Conservation (phyloP, 2,888 invertebrate genomes). For the Ypsolopha sequella region DNA sequence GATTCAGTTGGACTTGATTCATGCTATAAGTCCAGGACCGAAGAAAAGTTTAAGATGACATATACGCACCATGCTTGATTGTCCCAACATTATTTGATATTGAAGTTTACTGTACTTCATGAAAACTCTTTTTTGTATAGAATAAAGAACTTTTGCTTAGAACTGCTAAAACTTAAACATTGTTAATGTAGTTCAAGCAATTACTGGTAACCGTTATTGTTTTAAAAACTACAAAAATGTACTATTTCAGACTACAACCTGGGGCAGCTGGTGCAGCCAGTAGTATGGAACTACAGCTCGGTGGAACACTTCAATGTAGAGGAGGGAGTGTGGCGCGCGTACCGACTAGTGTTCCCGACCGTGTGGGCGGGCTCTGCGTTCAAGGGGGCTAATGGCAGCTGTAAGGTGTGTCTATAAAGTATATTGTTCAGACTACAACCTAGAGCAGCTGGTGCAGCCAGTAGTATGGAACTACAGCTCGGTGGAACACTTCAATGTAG, state of each 20-base stretch:
- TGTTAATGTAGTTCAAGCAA: too few species aligned
- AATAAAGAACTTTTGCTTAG: too few species aligned
- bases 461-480: conserved; percentile 46
- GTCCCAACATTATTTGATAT: too few species aligned
- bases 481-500: background rate
- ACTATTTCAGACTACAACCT: conserved; percentile 67
- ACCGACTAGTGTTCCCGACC: conserved; percentile 74
- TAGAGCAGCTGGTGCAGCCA: background rate
- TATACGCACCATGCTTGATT: too few species aligned
- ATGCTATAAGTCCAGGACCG: too few species aligned
- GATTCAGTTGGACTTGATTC: too few species aligned
- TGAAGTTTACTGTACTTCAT: too few species aligned
- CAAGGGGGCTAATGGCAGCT: conserved; percentile 87
- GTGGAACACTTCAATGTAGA: conserved; percentile 64
- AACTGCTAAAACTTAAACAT: too few species aligned
- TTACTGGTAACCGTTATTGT: too few species aligned
- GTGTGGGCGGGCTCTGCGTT: conserved; percentile 87
- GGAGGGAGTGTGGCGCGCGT: conserved; percentile 73
- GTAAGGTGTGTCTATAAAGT: conserved; percentile 42
- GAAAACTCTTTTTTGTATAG: too few species aligned
- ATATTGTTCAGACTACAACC: too few species aligned
- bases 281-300: conserved; percentile 77
- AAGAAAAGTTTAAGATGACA: too few species aligned
- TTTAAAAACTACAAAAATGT: background rate
- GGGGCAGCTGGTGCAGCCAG: conserved; percentile 73